Evolutionary conservation across 2,113 vertebrate species (phyloP).

Genomic region (Elephas maximus): DNA sequence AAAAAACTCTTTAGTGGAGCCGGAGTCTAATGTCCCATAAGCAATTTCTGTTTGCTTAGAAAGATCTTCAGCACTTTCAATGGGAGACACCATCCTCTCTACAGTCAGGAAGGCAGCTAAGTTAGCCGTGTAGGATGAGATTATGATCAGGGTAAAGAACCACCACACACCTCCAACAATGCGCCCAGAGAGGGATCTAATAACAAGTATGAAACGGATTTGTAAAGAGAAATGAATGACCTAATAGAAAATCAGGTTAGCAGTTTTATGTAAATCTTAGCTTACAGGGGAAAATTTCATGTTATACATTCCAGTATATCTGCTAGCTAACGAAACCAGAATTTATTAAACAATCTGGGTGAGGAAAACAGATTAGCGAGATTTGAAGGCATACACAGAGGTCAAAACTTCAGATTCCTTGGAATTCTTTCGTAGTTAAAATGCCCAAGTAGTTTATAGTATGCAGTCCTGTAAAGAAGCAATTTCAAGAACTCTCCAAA

Average conservation of each 20-base stretch:
- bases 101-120: constrained; percentile 99
- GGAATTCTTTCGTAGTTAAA: constrained; percentile 62
- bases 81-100: constrained; percentile 99
- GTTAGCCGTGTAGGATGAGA: constrained; percentile 99
- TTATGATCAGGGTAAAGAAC: constrained; percentile 99
- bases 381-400: constrained; percentile 7
- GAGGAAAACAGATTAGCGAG: background rate
- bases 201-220: constrained; percentile 91
- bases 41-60: constrained; percentile 99
- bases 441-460: constrained; percentile 62
- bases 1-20: constrained; percentile 99
- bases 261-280: constrained; percentile 81
- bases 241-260: constrained; percentile 79
- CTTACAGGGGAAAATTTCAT: constrained; percentile 69
- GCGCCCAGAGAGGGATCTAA: constrained; percentile 98
- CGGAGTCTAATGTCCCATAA: constrained; percentile 99
- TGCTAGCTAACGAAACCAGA: constrained; percentile 33
- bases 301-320: background rate
- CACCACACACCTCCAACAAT: constrained; percentile 99
- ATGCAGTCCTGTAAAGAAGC: constrained; percentile 63
- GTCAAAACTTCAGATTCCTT: constrained; percentile 63
- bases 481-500: constrained; percentile 62
- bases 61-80: constrained; percentile 99
- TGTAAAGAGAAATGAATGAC: constrained; percentile 88
- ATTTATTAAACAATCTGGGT: constrained; percentile 47